Evolutionary conservation across 1,140 invertebrate genomes (phyloP).

Genomic region (Aphaenogaster floridana): DNA sequence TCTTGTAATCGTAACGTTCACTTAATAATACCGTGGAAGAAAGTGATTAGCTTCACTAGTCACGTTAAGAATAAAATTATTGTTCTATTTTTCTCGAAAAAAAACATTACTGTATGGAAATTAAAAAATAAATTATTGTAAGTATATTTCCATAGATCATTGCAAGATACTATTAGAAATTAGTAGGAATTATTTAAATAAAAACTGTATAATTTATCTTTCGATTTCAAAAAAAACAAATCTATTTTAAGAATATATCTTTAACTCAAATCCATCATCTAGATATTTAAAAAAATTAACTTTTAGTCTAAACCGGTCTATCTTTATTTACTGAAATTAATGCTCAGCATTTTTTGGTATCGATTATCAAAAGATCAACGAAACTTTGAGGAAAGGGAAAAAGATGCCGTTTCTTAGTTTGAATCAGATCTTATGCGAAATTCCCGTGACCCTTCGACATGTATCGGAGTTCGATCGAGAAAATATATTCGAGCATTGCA

Average conservation of each 20-base stretch:
- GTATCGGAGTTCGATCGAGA: not conserved
- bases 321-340: no score
- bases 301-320: not conserved
- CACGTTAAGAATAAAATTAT: not conserved
- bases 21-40: not conserved
- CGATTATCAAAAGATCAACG: not conserved
- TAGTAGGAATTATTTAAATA: not conserved
- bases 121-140: constrained; percentile 19
- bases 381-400: not conserved
- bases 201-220: not conserved
- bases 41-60: not conserved
- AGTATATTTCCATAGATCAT: not conserved
- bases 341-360: not conserved
- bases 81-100: not conserved
- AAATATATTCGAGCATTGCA: constrained; percentile 35
- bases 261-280: not conserved
- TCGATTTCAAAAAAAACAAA: not conserved
- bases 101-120: not conserved
- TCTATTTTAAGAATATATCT: not conserved
- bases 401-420: not conserved
- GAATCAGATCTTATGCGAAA: not conserved
- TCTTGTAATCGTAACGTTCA: not conserved
- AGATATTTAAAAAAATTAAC: not conserved
- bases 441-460: constrained; percentile 12
- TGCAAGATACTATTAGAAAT: not conserved